Percentiles rank a stretch among this genome's conserved stretches.
These are phyloP conservation scores for Acrocephalus arundinaceus DNA, from an alignment of 2,113 vertebrate genomes.

Conservation along the genomic window DNA sequence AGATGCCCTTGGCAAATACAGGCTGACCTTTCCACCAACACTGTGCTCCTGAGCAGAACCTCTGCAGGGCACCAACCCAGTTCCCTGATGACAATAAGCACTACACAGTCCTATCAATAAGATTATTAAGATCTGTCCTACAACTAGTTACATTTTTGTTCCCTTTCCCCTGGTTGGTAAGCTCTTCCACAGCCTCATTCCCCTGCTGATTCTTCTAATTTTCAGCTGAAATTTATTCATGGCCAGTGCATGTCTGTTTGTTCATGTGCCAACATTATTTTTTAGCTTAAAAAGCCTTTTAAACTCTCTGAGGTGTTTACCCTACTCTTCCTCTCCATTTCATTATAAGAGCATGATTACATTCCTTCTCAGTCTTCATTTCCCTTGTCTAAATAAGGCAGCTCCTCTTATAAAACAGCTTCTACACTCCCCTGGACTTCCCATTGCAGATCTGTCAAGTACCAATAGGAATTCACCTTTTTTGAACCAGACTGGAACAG, in stretches of 20 bases:
- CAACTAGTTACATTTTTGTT: not conserved
- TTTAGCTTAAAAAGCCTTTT: not conserved
- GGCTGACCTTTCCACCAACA: not conserved
- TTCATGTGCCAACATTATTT: not conserved
- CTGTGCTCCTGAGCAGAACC: not conserved
- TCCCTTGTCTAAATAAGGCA: not conserved
- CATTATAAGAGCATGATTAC: not conserved
- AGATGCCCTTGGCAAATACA: not conserved
- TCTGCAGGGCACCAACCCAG: not conserved
- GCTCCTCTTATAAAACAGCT: not conserved
- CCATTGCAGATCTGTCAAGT: not conserved
- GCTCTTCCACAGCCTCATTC: not conserved
- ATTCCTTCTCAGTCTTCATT: not conserved
- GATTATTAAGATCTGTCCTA: not conserved
- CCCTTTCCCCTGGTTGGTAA: not conserved
- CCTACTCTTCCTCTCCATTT: not conserved
- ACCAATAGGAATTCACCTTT: not conserved
- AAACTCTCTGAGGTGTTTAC: not conserved
- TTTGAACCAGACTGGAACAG: not conserved
- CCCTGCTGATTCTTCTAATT: not conserved
- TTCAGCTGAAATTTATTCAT: slow-evolving; percentile 29
- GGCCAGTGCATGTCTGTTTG: not conserved
- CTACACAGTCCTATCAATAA: not conserved
- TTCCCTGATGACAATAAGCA: not conserved
- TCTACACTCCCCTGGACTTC: not conserved